Evolutionary conservation across 2,888 invertebrate genomes (phyloP).

Genomic region (Megaustenia siamemsis): DNA sequence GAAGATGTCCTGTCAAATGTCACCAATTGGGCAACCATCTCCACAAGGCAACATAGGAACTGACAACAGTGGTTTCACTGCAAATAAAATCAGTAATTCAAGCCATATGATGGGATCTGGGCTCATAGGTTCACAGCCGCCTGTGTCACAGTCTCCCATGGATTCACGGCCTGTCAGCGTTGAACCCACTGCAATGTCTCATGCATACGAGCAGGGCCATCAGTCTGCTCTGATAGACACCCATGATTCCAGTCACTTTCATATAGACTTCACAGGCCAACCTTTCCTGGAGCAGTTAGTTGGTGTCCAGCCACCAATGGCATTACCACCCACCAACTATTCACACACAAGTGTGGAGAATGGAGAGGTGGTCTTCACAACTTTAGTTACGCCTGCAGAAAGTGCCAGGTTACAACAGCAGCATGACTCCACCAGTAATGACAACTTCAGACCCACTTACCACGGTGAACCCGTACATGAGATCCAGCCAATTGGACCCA

Average conservation of each 20-base stretch:
- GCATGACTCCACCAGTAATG: conserved; percentile 1
- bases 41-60: conserved; percentile 33
- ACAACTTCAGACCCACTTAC: conserved; percentile 42
- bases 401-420: conserved; percentile 39
- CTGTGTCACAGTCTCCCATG: conserved; percentile 38
- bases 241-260: conserved; percentile 47
- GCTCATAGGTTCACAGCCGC: conserved; percentile 27
- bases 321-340: conserved; percentile 32
- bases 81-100: conserved; percentile 22
- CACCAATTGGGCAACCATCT: conserved; percentile 39
- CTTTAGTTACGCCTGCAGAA: conserved; percentile 47
- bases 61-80: conserved; percentile 22
- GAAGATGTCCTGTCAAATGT: conserved; percentile 44
- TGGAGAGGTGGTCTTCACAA: conserved; percentile 50
- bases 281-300: conserved; percentile 62
- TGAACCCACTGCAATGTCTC: conserved; percentile 37
- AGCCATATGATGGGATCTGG: conserved; percentile 46
- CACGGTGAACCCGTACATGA: conserved; percentile 47
- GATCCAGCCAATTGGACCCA: conserved; percentile 37
- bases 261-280: conserved; percentile 50
- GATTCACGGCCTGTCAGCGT: conserved; percentile 44
- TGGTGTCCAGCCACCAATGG: conserved; percentile 50
- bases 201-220: conserved; percentile 29
- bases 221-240: conserved; percentile 26
- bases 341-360: conserved; percentile 21